phyloP scores from a whole-genome alignment of 1,140 invertebrate genomes.

The Wasmannia auropunctata region DNA sequence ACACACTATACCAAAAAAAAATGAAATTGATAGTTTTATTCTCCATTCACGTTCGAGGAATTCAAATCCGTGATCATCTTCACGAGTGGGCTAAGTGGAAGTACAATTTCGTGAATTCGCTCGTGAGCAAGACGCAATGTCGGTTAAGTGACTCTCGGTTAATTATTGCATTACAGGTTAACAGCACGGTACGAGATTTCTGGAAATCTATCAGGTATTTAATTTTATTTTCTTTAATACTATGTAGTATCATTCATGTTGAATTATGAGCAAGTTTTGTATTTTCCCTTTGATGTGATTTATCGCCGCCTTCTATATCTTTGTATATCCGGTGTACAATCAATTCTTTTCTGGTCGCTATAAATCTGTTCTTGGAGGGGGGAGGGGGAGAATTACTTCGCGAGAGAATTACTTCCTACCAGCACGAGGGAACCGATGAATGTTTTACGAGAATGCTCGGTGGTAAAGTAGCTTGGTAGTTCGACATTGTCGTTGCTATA shows the following conservation, averaged over 20 bases:
- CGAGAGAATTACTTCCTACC: conserved; percentile 11
- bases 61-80: not conserved
- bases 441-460: conserved; percentile 29
- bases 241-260: not conserved
- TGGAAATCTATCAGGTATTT: not conserved
- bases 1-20: not conserved
- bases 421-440: not conserved
- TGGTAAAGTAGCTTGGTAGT: conserved; percentile 31
- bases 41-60: not conserved
- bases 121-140: not conserved
- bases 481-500: not conserved
- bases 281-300: not conserved
- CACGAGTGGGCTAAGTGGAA: not conserved
- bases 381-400: not conserved
- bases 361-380: not conserved
- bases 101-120: not conserved
- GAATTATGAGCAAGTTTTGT: not conserved
- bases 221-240: not conserved
- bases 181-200: not conserved
- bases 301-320: not conserved
- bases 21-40: not conserved
- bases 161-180: conserved; percentile 5
- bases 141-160: not conserved
- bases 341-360: conserved; percentile 18
- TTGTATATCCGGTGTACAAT: not conserved